Base-by-base conservation (phyloP, 2,888 invertebrate genomes). In the Leptogaster cylindrica region DNA sequence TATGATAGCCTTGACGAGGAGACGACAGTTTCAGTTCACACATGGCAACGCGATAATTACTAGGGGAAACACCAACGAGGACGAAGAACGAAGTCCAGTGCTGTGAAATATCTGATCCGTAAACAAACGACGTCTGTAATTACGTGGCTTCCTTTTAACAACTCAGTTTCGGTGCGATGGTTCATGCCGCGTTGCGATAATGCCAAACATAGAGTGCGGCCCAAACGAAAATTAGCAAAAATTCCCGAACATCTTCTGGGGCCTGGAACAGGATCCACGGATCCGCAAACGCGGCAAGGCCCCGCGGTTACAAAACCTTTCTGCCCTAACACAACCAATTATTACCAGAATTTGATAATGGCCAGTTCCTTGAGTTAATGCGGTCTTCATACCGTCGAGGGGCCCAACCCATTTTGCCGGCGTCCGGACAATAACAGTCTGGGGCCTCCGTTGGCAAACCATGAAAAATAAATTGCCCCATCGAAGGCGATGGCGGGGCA, bases 281-380 rank as follows among this genome's bases (percentile, higher is more conserved):
- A 23, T 46, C n/a, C 20, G 46, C 6, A n/a, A 18, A 2, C 51
- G 20, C 2, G 31, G 12, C 41, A 10, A 14, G 20, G 44, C 33
- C n/a, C 55, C 50, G 67, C 48, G 67, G 67, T 67, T 67, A 48
- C 12, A 27, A 46, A 58, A 58, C 67, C 23, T 67, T 67, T n/a
- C n/a, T n/a, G n/a, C 55, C 48, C 36, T 55, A 61, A 48, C 58
- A 25, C 41, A 69, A 69, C 69, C 67, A 46, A 67, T 69, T 58
- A 69, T 69, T 69, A 69, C 64, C 64, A 65, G 69, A 69, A 69
- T 69, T 69, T 48, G 69, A 69, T 69, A 69, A 69, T 69, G 64
- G 63, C 39, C 36, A 51, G 28, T 36, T 48, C 65, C 39, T 28
- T 51, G 65, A 65, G 28, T 50, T 23, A 58, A 55, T 61, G 61